Evolutionary conservation across 2,888 invertebrate genomes (phyloP).

Genomic region (Cordilura impudica): DNA sequence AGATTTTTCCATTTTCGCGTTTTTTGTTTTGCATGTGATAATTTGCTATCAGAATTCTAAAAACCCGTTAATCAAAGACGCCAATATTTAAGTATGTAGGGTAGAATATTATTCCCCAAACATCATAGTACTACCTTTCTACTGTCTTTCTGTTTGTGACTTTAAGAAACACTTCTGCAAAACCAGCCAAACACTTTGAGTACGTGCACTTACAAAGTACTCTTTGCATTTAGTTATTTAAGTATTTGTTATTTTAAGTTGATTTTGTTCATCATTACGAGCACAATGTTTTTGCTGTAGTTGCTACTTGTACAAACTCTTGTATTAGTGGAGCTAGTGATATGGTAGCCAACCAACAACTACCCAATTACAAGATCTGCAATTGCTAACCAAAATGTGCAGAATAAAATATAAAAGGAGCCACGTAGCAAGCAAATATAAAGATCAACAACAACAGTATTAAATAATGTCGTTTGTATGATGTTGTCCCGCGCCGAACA

Average conservation of each 20-base stretch:
- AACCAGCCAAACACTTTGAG: not conserved
- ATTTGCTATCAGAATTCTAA: too few relatives aligned
- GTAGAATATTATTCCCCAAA: not conserved
- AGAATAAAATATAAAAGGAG: not conserved
- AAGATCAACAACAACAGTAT: slow-evolving; percentile 24
- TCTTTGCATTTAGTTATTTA: slow-evolving; percentile 16
- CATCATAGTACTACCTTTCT: not conserved
- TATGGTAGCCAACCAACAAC: slow-evolving; percentile 25
- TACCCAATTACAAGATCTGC: not conserved
- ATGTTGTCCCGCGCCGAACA: not conserved
- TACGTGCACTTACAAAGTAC: not conserved
- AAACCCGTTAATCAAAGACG: too few relatives aligned
- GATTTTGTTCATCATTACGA: slow-evolving; percentile 2
- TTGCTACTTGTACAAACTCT: not conserved
- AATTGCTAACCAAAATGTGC: not conserved
- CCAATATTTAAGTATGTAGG: not conserved
- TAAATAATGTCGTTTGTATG: slow-evolving; percentile 5
- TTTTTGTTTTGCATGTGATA: too few relatives aligned
- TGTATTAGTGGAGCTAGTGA: slow-evolving; percentile 23
- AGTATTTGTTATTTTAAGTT: not conserved
- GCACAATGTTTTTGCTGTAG: slow-evolving; percentile 4
- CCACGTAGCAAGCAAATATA: not conserved
- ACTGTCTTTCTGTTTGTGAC: not conserved
- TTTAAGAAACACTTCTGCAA: slow-evolving; percentile 1
- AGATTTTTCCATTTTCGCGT: too few relatives aligned